Evolutionary conservation across 2,888 invertebrate genomes (phyloP).

Genomic region (Aporophyla lueneburgensis): DNA sequence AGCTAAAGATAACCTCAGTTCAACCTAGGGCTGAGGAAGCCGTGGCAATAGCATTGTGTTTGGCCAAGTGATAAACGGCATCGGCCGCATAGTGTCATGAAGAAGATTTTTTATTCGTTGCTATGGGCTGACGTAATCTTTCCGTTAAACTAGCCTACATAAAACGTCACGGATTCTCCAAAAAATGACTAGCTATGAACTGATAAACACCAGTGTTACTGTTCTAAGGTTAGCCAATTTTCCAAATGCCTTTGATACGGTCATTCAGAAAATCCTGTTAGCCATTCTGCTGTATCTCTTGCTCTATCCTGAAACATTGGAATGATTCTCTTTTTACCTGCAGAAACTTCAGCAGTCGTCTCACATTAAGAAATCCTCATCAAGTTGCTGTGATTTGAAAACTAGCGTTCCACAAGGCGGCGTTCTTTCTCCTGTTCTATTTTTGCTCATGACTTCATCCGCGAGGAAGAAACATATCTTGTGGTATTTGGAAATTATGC

Average conservation of each 20-base stretch:
- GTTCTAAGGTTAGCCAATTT: background rate
- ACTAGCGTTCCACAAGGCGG: background rate
- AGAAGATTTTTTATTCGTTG: too few relatives aligned
- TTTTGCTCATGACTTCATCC: background rate
- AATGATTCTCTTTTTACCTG: rapidly evolving
- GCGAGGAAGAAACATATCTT: background rate
- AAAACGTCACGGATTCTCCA: background rate
- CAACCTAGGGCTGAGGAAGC: background rate
- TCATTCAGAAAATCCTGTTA: background rate
- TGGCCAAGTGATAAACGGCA: background rate
- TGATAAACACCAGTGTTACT: background rate
- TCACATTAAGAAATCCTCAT: too few relatives aligned
- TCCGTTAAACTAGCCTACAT: too few relatives aligned
- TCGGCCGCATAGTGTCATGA: background rate
- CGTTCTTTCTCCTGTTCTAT: background rate
- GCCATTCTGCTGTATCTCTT: background rate
- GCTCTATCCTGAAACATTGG: rapidly evolving
- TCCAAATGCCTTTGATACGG: background rate
- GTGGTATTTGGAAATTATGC: background rate
- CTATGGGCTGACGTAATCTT: background rate
- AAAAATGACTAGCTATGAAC: background rate
- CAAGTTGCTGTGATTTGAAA: background rate
- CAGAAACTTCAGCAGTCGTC: background rate
- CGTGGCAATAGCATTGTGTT: background rate
- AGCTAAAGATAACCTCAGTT: slow-evolving; percentile 1